phyloP scores from a whole-genome alignment of 2,797 vertebrate species.

The Thalassophryne amazonica region DNA sequence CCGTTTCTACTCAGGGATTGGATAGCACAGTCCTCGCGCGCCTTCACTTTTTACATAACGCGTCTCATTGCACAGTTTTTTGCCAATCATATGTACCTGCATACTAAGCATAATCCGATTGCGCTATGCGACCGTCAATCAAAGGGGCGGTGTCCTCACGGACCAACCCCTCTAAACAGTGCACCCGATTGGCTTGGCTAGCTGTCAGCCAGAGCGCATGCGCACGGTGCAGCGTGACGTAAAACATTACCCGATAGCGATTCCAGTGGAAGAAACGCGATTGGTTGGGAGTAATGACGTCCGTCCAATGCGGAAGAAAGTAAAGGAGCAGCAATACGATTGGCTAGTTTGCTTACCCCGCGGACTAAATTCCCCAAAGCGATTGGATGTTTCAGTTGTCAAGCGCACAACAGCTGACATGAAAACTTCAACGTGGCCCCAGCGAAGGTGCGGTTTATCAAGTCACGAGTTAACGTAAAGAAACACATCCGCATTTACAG shows the following conservation, averaged over 20 bases:
- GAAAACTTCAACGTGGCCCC: constrained; percentile 79
- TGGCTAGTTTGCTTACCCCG: constrained; percentile 29
- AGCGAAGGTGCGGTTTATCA: constrained; percentile 46
- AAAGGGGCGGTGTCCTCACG: constrained; percentile 5
- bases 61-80: constrained; percentile 25
- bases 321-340: neutral
- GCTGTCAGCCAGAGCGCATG: constrained; percentile 48
- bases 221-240: constrained; percentile 50
- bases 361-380: neutral
- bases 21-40: neutral
- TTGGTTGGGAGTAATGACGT: constrained; percentile 32
- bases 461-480: constrained; percentile 63
- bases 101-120: constrained; percentile 74
- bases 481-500: too few species aligned
- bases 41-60: neutral
- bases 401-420: constrained; percentile 57
- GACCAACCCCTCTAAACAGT: constrained; percentile 56
- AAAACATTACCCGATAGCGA: constrained; percentile 47
- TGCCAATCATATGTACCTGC: constrained; percentile 44
- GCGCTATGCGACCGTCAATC: constrained; percentile 29
- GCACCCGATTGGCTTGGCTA: constrained; percentile 37
- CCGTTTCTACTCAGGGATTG: constrained; percentile 72
- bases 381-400: constrained; percentile 49
- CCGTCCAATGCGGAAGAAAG: constrained; percentile 33
- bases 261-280: constrained; percentile 6